phyloP scores from a whole-genome alignment of 2,797 vertebrate genomes.

The Acestrorhynchus altus region DNA sequence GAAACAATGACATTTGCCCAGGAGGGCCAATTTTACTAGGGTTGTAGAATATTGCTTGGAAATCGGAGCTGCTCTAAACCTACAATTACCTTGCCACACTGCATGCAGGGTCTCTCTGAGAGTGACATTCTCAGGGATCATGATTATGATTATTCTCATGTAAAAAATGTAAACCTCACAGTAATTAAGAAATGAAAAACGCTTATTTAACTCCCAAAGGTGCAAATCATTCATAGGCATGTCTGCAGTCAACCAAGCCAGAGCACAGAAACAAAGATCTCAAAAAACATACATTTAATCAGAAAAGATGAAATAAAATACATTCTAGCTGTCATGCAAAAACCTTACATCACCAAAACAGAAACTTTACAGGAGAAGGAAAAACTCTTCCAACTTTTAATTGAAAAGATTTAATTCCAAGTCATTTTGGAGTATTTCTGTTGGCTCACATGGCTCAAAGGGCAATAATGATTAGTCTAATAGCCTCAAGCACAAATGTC shows the following conservation, averaged over 20 bases:
- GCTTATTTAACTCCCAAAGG: background rate
- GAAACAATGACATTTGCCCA: background rate
- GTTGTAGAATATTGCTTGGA: background rate
- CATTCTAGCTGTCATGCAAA: no score
- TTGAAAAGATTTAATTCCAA: no score
- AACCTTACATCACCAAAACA: no score
- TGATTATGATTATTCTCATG: background rate
- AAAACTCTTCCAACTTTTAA: no score
- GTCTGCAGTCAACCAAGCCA: background rate
- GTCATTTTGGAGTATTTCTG: background rate
- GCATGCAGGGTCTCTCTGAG: background rate
- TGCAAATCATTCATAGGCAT: background rate
- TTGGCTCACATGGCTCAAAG: background rate
- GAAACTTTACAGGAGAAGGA: no score
- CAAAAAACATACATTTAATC: background rate
- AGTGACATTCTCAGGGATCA: constrained; percentile 65
- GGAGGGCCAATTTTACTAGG: background rate
- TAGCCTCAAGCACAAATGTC: background rate
- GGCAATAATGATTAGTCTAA: background rate
- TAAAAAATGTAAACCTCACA: background rate
- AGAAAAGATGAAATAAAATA: no score
- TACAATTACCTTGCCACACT: background rate
- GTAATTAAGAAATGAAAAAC: background rate
- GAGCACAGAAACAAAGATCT: background rate
- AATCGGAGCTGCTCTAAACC: constrained; percentile 9